These are phyloP conservation scores for Barbus barbus DNA, from an alignment of 2,113 vertebrate genomes.

Conservation along the genomic window DNA sequence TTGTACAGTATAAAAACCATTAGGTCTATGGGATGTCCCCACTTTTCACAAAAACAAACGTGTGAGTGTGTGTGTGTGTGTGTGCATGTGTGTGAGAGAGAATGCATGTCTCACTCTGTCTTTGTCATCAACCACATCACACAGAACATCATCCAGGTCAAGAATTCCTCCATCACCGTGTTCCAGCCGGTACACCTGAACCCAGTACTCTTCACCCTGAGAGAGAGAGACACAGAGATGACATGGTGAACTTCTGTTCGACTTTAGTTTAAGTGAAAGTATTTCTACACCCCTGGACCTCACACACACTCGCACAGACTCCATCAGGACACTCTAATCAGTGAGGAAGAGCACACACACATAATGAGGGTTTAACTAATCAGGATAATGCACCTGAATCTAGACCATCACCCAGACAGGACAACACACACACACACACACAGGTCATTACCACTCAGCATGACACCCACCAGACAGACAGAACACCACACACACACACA, in stretches of 20 bases:
- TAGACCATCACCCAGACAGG: constrained; percentile 6
- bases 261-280: not conserved
- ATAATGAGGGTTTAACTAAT: constrained; percentile 17
- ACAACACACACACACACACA: not conserved
- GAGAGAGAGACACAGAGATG: constrained; percentile 22
- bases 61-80: not conserved
- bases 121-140: constrained; percentile 94
- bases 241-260: not conserved
- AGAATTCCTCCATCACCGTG: constrained; percentile 94
- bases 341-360: not conserved
- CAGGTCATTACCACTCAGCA: not conserved
- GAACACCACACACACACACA: not conserved
- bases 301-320: not conserved
- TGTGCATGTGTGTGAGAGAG: not conserved
- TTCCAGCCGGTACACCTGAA: constrained; percentile 92
- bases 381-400: constrained; percentile 38
- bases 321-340: constrained; percentile 13
- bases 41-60: no score
- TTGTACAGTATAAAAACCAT: no score
- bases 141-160: constrained; percentile 90
- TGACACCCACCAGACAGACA: not conserved
- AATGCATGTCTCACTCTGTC: constrained; percentile 88
- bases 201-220: constrained; percentile 92
- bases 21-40: no score
- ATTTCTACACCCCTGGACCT: not conserved